Evolutionary conservation across 2,797 vertebrate species (phyloP).

Genomic region (Mastacembelus armatus): DNA sequence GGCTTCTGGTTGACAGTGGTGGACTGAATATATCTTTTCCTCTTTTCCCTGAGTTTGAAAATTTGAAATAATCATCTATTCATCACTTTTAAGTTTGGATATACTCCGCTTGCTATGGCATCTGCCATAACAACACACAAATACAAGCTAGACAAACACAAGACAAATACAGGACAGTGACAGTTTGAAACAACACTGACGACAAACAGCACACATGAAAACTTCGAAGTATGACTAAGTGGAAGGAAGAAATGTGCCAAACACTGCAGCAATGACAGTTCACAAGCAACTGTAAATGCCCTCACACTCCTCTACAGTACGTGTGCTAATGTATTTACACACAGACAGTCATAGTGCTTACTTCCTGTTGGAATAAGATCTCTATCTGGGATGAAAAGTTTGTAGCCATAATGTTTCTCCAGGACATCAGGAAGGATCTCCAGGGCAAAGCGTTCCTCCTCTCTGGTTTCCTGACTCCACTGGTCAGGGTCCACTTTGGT

Average conservation of each 20-base stretch:
- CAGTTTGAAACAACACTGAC: slow-evolving; percentile 45
- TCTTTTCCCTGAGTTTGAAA: slow-evolving; percentile 10
- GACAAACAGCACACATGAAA: slow-evolving; percentile 50
- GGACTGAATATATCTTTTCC: slow-evolving; percentile 6
- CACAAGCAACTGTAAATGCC: not conserved
- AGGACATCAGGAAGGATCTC: slow-evolving; percentile 98
- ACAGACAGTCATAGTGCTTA: slow-evolving; percentile 71
- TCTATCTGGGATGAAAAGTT: slow-evolving; percentile 97
- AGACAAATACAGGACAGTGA: slow-evolving; percentile 67
- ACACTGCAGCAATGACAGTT: slow-evolving; percentile 9
- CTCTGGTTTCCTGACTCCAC: slow-evolving; percentile 97
- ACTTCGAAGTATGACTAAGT: slow-evolving; percentile 16
- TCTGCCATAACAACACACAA: slow-evolving; percentile 28
- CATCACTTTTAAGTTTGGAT: slow-evolving; percentile 5
- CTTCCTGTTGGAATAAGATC: slow-evolving; percentile 99
- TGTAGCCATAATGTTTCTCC: slow-evolving; percentile 99
- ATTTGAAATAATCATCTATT: slow-evolving; percentile 16
- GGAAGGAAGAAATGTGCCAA: slow-evolving; percentile 26
- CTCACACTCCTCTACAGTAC: not conserved
- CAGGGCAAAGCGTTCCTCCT: slow-evolving; percentile 97
- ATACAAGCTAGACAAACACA: no score
- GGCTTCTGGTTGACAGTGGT: not conserved
- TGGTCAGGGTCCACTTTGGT: slow-evolving; percentile 99
- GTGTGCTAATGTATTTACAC: not conserved
- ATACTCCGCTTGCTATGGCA: slow-evolving; percentile 5